Evolutionary conservation across 2,113 vertebrate species (phyloP).

Genomic region (Psephotus haematonotus): DNA sequence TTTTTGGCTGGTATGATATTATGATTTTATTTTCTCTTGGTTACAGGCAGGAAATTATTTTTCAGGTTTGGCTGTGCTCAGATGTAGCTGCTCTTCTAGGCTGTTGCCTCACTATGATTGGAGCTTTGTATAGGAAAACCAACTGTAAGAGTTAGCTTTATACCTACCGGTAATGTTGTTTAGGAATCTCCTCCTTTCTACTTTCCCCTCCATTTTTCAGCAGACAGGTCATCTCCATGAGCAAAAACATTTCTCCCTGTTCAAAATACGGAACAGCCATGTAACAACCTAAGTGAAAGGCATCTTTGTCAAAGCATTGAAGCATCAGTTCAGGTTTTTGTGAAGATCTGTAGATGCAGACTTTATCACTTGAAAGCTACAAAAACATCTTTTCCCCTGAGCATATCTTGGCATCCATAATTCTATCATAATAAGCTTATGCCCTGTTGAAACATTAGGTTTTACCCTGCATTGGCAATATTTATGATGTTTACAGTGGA

Average conservation of each 20-base stretch:
- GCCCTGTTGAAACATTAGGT: background rate
- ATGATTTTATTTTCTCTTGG: background rate
- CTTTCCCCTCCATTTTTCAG: background rate
- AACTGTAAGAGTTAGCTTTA: background rate
- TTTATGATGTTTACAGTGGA: background rate
- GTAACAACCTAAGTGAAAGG: background rate
- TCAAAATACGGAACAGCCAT: background rate
- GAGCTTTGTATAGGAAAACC: background rate
- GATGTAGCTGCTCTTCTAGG: background rate
- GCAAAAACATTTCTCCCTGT: background rate
- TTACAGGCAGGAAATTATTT: background rate
- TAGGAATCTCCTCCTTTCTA: background rate
- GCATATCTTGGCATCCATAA: background rate
- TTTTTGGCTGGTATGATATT: background rate
- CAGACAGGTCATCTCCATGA: background rate
- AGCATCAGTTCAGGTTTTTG: background rate
- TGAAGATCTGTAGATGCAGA: background rate
- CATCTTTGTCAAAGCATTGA: background rate
- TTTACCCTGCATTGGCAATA: background rate
- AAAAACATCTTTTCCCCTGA: background rate
- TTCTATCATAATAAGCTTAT: background rate
- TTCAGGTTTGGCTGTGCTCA: background rate
- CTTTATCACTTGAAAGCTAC: background rate
- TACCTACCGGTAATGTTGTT: background rate
- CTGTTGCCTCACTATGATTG: background rate